Conservation (phyloP, 2,888 invertebrate species). For the Pantelozetes paolii region DNA sequence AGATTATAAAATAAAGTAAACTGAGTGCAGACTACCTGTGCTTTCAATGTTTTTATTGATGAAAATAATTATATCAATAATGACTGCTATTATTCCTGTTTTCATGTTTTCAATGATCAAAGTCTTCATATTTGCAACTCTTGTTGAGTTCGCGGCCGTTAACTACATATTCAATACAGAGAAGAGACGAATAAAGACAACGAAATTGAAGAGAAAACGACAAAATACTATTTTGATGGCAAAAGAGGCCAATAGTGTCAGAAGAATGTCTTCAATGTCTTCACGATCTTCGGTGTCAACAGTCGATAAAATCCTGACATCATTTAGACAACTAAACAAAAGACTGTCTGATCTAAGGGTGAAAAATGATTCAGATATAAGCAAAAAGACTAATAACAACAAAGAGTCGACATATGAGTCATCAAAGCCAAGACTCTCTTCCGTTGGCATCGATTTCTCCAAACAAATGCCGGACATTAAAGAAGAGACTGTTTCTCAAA, state of each 20-base stretch:
- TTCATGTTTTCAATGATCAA: neutral
- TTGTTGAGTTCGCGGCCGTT: conserved; percentile 47
- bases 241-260: neutral
- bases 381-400: neutral
- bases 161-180: conserved; percentile 48
- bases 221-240: neutral
- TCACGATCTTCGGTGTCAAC: neutral
- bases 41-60: neutral
- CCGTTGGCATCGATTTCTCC: neutral
- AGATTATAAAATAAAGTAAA: conserved; percentile 6
- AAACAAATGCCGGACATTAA: conserved; percentile 8
- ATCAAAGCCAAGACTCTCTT: neutral
- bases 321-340: neutral
- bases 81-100: neutral
- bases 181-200: conserved; percentile 44
- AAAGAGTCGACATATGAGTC: neutral
- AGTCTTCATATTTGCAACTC: conserved; percentile 46
- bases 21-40: neutral
- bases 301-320: too few species aligned
- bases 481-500: neutral
- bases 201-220: neutral
- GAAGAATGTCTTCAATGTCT: neutral
- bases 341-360: neutral
- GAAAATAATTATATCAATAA: too few species aligned
- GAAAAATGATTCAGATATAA: neutral